These are phyloP conservation scores for Amblyteles armatorius DNA, from an alignment of 2,888 invertebrate species.

Conservation along the genomic window DNA sequence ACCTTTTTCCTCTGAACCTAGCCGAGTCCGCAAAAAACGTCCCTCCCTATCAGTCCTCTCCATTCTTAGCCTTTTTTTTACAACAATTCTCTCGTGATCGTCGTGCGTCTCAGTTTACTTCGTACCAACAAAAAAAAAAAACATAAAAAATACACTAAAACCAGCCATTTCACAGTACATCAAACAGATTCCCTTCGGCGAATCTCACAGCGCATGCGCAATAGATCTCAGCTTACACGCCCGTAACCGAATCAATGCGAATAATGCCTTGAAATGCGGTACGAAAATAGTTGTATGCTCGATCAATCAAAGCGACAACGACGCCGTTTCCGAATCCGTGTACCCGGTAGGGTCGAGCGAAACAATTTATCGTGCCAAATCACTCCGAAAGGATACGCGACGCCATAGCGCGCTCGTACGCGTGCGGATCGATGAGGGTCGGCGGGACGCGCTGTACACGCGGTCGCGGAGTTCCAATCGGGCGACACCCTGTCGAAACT, in stretches of 20 bases:
- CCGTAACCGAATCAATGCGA: not conserved
- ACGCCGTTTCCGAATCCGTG: not conserved
- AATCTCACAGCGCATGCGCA: no score
- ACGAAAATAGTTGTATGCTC: not conserved
- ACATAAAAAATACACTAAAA: not conserved
- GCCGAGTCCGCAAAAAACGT: not conserved
- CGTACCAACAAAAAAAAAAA: no score
- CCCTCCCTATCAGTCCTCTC: no score
- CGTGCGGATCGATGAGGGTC: slow-evolving; percentile 1
- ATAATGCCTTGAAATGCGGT: no score
- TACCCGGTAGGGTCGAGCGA: not conserved
- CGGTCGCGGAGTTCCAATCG: slow-evolving; percentile 38
- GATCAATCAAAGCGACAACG: slow-evolving; percentile 10
- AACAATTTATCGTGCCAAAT: slow-evolving; percentile 23
- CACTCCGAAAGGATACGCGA: not conserved
- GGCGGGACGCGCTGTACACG: slow-evolving; percentile 5
- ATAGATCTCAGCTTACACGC: not conserved
- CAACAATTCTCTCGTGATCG: no score
- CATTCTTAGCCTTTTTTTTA: no score
- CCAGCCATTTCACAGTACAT: not conserved
- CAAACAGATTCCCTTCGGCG: not conserved
- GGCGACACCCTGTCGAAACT: slow-evolving; percentile 51
- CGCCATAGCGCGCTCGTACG: not conserved
- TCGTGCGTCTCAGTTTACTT: no score
- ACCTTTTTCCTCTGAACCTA: not conserved